These are phyloP conservation scores for Argentina silus DNA, from an alignment of 2,797 vertebrate species.

Conservation along the genomic window DNA sequence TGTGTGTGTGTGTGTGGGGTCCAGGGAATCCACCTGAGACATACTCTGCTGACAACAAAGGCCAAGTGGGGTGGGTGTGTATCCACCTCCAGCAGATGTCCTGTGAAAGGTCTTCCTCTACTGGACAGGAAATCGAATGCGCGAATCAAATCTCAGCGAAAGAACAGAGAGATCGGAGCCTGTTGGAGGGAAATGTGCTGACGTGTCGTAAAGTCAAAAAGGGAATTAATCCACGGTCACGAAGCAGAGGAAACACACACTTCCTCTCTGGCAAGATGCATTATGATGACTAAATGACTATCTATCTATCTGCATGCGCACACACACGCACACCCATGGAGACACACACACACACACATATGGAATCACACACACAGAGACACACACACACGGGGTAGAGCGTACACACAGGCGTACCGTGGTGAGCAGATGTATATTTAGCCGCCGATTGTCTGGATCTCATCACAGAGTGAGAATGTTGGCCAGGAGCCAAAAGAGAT, in stretches of 20 bases:
- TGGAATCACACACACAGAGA: slow-evolving; percentile 35
- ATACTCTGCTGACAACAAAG: neutral
- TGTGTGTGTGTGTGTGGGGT: too few relatives aligned
- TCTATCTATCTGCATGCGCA: neutral
- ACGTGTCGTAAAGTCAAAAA: too few relatives aligned
- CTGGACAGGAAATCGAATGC: too few relatives aligned
- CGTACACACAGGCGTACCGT: neutral
- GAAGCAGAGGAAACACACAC: neutral
- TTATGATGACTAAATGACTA: too few relatives aligned
- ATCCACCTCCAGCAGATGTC: too few relatives aligned
- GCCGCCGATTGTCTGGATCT: slow-evolving; percentile 38
- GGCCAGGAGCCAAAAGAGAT: slow-evolving; percentile 35
- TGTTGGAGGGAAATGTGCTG: too few relatives aligned
- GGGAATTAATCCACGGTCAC: too few relatives aligned
- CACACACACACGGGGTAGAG: slow-evolving; percentile 22
- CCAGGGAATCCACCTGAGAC: neutral
- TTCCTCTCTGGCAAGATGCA: slow-evolving; percentile 8
- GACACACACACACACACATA: slow-evolving; percentile 27
- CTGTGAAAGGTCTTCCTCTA: too few relatives aligned
- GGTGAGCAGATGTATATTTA: slow-evolving; percentile 36
- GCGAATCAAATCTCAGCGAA: too few relatives aligned
- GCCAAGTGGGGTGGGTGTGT: too few relatives aligned
- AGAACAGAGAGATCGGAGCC: too few relatives aligned
- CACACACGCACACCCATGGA: neutral
- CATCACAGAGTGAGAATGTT: slow-evolving; percentile 34